Base-by-base conservation (phyloP, 2,888 invertebrate genomes). In the Cheilosia scutellata region DNA sequence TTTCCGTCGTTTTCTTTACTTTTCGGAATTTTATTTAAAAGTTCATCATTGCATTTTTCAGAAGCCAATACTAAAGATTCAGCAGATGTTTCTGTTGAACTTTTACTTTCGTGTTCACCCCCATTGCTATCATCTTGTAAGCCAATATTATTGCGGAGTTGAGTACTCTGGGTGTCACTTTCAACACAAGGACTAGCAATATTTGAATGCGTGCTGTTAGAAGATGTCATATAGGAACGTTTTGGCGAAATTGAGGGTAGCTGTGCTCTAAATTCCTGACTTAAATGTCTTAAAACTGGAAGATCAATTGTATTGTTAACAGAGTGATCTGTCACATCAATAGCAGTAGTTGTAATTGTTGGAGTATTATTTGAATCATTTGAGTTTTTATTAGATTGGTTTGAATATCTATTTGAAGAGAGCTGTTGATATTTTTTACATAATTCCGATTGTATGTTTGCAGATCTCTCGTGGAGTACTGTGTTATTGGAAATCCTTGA, bases 231-330 rank as follows among this genome's bases (percentile, higher is more conserved):
- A 53, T 79, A 78, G 13, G 70, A 49, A 53, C 90, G 88, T 88
- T 95, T 95, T 29, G 95, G 94, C 42, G 94, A 95, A 40, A 93
- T 91, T 11, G 90, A 89, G 2, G 96, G 96, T 88, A 97, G 92
- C 90, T 97, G 97, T 0, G 97, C 97, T 27, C 97, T 93, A 91
- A 97, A 97, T 90, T 97, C 97, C 0, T 97, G 96, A 90, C 97
- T 94, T 83, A 97, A 92, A 92, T 97, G 97, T 91, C 97, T 94
- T 87, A 97, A 92, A 13, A 97, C 97, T 2, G 97, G 97, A 86
- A 97, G 93, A 87, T 92, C 92, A 13, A 90, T 88, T 20, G 82
- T 82, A 11, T 88, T 89, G 44, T 89, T 89, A 60, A 87, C 51
- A 25, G 79, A 79, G 20, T 74, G 75, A 72, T 78, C 66, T 51